phyloP scores from a whole-genome alignment of 2,888 invertebrate species.

The Chalcis sispes region DNA sequence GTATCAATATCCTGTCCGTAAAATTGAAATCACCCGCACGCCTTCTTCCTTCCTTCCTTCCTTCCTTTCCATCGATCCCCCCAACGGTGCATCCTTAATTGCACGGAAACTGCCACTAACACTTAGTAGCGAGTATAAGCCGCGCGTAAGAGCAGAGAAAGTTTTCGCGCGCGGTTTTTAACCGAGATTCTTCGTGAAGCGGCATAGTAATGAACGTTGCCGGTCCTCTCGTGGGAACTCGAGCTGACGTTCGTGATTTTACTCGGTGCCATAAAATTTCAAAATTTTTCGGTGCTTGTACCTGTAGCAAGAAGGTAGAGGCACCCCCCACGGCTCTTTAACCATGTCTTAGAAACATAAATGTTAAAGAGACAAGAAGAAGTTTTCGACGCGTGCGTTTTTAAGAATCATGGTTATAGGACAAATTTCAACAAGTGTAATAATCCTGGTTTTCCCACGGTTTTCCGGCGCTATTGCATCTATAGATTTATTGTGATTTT shows the following conservation, averaged over 20 bases:
- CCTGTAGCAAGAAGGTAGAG: constrained; percentile 9
- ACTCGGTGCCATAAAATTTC: constrained; percentile 32
- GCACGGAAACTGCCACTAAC: neutral
- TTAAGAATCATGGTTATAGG: constrained; percentile 10
- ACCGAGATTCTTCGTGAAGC: constrained; percentile 16
- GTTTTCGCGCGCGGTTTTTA: constrained; percentile 33
- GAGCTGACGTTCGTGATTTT: neutral
- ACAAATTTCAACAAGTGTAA: constrained; percentile 50
- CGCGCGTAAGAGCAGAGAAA: constrained; percentile 36
- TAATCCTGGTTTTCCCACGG: constrained; percentile 49
- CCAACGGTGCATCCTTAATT: neutral
- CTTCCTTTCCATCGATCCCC: too few relatives aligned
- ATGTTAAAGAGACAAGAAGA: neutral
- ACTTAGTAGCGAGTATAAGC: neutral
- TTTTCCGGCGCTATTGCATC: neutral
- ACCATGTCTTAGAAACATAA: too few relatives aligned
- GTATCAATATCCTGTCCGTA: constrained; percentile 44
- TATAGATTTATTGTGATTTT: neutral
- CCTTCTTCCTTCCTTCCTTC: constrained; percentile 8
- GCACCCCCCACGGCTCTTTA: constrained; percentile 37
- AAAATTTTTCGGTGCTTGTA: neutral
- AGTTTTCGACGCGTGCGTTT: neutral
- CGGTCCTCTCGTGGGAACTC: constrained; percentile 36
- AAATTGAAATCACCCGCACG: constrained; percentile 3
- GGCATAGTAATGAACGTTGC: constrained; percentile 41